Evolutionary conservation across 2,888 invertebrate genomes (phyloP), one percentile per base, ranked within the genome.

Genomic region (Calameuta filiformis): DNA sequence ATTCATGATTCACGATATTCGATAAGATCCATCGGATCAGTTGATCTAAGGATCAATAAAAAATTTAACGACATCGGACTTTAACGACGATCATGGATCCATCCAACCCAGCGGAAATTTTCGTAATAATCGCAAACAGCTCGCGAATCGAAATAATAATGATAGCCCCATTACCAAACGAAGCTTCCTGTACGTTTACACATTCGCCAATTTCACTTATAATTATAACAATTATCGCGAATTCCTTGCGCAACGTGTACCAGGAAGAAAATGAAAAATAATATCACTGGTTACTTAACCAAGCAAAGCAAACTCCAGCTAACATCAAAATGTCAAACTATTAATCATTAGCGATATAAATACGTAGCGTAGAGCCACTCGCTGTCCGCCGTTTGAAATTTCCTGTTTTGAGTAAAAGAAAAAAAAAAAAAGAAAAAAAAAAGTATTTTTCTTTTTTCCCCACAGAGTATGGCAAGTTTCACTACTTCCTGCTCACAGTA

Each of bases 401-500:
- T 56, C 23, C 40, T 56, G 40, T 23, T 40, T 12, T 9, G 6
- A 56, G 56, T 1, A 33, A 12, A n/a, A 68, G 56, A 35, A 76
- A 79, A 40, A 69, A 37, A 71, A 78, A 76, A 69, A 69, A 68
- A 73, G 68, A 31, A n/a, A 77, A 34, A 6, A 34, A 76, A n/a
- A n/a, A n/a, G n/a, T 34, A 1, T 71, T 56, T 78, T 30, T 68
- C 69, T 73, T 79, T 69, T 12, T 82, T 84, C 33, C 33, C 3
- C 82, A 12, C 91, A 95, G 96, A 95, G 90, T 96, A 96, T 95
- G 97, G 97, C 89, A 95, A 96, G 92, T 98, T 98, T 92, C 98
- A 98, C 92, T 96, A 97, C 92, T 93, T 96, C 89, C 94, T 98
- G 91, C 93, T 98, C 93, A 95, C 96, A 91, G 96, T 98, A 92